phyloP scores from a whole-genome alignment of 2,797 vertebrate genomes.

The Buphagus erythrorhynchus region DNA sequence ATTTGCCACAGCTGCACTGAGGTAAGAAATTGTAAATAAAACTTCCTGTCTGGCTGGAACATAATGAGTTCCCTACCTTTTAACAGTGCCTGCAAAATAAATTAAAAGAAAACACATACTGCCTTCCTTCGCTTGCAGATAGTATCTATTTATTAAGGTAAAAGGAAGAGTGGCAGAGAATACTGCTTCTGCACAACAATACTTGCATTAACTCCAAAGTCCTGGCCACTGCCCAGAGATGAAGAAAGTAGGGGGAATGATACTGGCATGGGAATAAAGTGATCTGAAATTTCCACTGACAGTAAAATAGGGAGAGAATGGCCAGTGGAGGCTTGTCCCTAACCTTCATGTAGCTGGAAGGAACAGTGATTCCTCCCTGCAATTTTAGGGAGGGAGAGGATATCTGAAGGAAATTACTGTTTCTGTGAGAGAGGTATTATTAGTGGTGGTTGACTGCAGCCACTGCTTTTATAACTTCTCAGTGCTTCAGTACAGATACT shows the following conservation, averaged over 20 bases:
- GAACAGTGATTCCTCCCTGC: not conserved
- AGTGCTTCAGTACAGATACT: not conserved
- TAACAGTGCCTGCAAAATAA: constrained; percentile 32
- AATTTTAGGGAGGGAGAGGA: constrained; percentile 58
- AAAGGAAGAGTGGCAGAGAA: constrained; percentile 44
- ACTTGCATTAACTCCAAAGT: constrained; percentile 49
- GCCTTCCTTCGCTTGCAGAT: not conserved
- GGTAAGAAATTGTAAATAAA: constrained; percentile 60
- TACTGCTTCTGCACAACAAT: constrained; percentile 52
- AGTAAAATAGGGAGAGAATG: constrained; percentile 44
- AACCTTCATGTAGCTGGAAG: constrained; percentile 51
- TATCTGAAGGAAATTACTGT: constrained; percentile 30
- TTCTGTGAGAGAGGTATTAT: constrained; percentile 37
- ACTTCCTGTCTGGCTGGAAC: constrained; percentile 19
- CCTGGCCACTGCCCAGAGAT: not conserved
- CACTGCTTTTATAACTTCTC: constrained; percentile 39
- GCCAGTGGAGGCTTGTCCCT: constrained; percentile 59
- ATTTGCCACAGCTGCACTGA: not conserved
- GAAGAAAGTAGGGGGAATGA: constrained; percentile 28
- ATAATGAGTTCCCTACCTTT: constrained; percentile 37
- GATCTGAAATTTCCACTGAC: constrained; percentile 64
- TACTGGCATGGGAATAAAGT: constrained; percentile 55
- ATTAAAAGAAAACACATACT: constrained; percentile 36
- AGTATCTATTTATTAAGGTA: constrained; percentile 50
- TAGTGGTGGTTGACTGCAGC: constrained; percentile 50